Evolutionary conservation across 2,888 invertebrate genomes (phyloP).

Genomic region (Nemotelus nigrinus): DNA sequence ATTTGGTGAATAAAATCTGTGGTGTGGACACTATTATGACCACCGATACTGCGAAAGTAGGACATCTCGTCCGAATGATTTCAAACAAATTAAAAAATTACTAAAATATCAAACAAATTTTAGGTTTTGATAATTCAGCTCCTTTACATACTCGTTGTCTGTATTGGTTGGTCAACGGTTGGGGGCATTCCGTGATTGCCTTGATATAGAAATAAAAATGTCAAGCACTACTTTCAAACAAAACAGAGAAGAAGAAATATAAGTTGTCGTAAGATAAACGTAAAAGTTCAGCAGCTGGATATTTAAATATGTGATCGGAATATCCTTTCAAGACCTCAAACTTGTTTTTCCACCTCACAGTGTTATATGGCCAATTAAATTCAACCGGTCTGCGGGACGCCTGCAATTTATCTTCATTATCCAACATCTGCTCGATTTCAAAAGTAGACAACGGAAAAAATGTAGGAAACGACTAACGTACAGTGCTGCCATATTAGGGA

Average conservation of each 20-base stretch:
- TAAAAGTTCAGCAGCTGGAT: constrained; percentile 84
- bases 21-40: constrained; percentile 59
- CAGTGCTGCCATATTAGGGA: too few relatives aligned
- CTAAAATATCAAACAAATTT: constrained; percentile 65
- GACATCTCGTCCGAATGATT: constrained; percentile 73
- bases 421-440: constrained; percentile 90
- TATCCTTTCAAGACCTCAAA: constrained; percentile 77
- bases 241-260: too few relatives aligned
- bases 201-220: too few relatives aligned
- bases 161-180: too few relatives aligned
- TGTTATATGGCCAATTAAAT: constrained; percentile 76
- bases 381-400: constrained; percentile 66
- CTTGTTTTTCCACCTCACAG: constrained; percentile 55
- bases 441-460: constrained; percentile 68
- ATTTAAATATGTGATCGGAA: constrained; percentile 84
- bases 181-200: too few relatives aligned
- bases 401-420: constrained; percentile 69
- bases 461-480: too few relatives aligned
- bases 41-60: constrained; percentile 91
- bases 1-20: too few relatives aligned
- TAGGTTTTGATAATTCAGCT: constrained; percentile 75
- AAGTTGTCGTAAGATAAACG: too few relatives aligned
- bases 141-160: constrained; percentile 67
- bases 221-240: too few relatives aligned
- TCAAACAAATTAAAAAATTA: constrained; percentile 59